Base-by-base conservation (phyloP, 2,888 invertebrate genomes). In the Synergus gifuensis region DNA sequence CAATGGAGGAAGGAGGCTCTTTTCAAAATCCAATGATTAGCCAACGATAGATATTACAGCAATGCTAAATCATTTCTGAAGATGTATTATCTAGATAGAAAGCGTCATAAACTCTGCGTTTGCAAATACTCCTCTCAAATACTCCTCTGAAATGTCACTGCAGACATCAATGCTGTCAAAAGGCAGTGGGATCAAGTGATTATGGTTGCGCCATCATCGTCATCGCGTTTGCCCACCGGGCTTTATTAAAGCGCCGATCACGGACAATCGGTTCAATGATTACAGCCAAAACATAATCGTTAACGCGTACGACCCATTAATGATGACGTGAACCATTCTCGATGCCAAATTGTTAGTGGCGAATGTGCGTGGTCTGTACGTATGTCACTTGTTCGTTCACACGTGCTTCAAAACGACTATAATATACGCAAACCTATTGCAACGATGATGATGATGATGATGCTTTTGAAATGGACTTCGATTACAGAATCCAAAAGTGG, bases 241-340 rank as follows among this genome's bases (percentile, higher is more conserved):
- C 87, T 92, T 91, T 91, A 91, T 92, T 92, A 90, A 88, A 88
- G 86, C 86, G 89, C 88, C 90, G 88, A 90, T 90, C 89, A 87
- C 83, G 86, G 81, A 90, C 91, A 91, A 91, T 91, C 91, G 91
- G 89, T 89, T 85, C 89, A 88, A 91, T 91, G 92, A 92, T 91
- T 91, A 92, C 90, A 91, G 87, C 91, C 90, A 89, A 90, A 88
- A 90, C 91, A 91, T 92, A 91, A 92, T 92, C 92, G 91, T 92
- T 92, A 92, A 87, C 90, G 87, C 88, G 86, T 88, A 90, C 89
- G 88, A 87, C 87, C 91, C 90, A 91, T 91, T 89, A 90, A 92
- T 90, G 89, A 90, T 89, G 87, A 87, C 88, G 88, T 90, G 88
- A 89, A 87, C 89, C 89, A 89, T 90, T 90, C 87, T 87, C 90